phyloP scores from a whole-genome alignment of 2,888 invertebrate species.

The Drosophila trichaetosa region DNA sequence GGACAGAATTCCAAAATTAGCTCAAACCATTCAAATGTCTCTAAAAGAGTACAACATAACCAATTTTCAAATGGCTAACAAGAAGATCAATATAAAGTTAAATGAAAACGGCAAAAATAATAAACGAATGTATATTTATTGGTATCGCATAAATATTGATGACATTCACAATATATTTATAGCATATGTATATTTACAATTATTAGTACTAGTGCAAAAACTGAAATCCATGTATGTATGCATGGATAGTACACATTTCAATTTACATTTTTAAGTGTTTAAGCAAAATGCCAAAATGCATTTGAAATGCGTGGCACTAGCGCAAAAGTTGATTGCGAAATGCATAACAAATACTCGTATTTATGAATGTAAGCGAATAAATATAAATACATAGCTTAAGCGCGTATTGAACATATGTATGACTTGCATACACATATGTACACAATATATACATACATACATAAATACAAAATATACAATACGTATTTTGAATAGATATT shows the following conservation, averaged over 20 bases:
- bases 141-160: constrained; percentile 65
- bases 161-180: constrained; percentile 48
- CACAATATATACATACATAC: constrained; percentile 28
- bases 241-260: constrained; percentile 48
- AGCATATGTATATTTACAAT: constrained; percentile 57
- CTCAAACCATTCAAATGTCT: constrained; percentile 40
- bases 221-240: constrained; percentile 18
- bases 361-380: constrained; percentile 51
- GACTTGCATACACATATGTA: constrained; percentile 14
- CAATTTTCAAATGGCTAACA: constrained; percentile 51
- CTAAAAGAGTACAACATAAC: constrained; percentile 28
- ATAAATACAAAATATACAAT: constrained; percentile 25
- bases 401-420: constrained; percentile 43
- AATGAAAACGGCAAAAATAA: not conserved
- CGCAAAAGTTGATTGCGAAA: constrained; percentile 55
- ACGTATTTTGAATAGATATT: constrained; percentile 58
- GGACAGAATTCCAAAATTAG: constrained; percentile 36
- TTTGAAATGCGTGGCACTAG: constrained; percentile 63
- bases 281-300: constrained; percentile 71
- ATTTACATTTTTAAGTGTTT: constrained; percentile 76
- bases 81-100: constrained; percentile 12
- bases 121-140: constrained; percentile 51
- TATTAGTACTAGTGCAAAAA: constrained; percentile 46
- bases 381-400: constrained; percentile 35
- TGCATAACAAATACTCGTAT: constrained; percentile 54